A percentile compares a stretch with the other conserved stretches of the same genome.
Evolutionary conservation across 2,888 invertebrate species (phyloP).

Genomic region (Diadegma fenestrale): DNA sequence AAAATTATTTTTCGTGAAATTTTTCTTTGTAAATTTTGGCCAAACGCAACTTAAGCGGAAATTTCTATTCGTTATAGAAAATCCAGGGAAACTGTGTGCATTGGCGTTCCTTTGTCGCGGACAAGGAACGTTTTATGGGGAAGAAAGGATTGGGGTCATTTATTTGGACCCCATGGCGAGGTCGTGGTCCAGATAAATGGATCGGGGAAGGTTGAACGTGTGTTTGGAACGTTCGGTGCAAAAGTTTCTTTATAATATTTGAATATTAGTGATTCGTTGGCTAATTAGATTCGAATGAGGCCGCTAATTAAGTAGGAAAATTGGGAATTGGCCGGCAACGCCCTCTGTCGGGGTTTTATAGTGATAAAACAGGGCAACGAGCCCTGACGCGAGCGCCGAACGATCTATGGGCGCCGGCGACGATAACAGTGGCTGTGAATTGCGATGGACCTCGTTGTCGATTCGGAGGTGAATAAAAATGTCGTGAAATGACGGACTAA

Average conservation of each 20-base stretch:
- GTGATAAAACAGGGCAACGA: neutral
- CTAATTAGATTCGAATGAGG: neutral
- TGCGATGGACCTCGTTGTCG: neutral
- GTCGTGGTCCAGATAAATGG: neutral
- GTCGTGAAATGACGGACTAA: conserved; percentile 35
- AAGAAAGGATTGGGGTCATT: neutral
- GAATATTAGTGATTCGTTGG: neutral
- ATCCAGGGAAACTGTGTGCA: too few species aligned
- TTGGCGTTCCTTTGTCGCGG: too few species aligned
- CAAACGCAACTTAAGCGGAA: too few species aligned
- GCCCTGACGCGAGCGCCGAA: neutral
- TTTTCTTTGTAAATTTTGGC: too few species aligned
- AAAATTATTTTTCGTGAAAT: too few species aligned
- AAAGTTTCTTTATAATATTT: neutral
- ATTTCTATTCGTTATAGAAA: too few species aligned
- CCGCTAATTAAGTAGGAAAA: neutral
- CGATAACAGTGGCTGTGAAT: neutral
- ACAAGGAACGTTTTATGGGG: neutral
- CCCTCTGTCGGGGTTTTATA: neutral
- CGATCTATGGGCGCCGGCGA: neutral
- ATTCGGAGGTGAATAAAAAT: conserved; percentile 44
- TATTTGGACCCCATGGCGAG: neutral
- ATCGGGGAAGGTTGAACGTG: neutral
- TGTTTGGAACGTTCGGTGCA: neutral
- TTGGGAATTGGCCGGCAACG: neutral